Conservation (phyloP, 1,140 invertebrate species). For the Stegodyphus dumicola region DNA sequence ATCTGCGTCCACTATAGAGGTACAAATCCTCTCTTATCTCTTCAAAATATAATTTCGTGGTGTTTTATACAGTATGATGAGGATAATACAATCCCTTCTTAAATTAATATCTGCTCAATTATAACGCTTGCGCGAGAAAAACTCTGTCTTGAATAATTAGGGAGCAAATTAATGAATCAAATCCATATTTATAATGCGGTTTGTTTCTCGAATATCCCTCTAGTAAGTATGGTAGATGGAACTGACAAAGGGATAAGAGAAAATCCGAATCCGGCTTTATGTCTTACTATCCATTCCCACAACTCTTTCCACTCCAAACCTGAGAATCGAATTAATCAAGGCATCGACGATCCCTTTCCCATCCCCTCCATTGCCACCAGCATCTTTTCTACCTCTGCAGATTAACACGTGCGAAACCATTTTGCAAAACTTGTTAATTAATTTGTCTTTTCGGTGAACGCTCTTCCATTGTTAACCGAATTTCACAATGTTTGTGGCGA, state of each 20-base stretch:
- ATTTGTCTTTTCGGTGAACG: slow-evolving; percentile 51
- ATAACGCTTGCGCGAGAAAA: too few species aligned
- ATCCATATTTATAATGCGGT: too few species aligned
- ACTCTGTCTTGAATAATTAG: too few species aligned
- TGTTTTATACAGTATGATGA: too few species aligned
- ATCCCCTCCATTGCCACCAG: neutral
- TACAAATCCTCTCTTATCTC: too few species aligned
- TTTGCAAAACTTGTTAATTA: slow-evolving; percentile 54
- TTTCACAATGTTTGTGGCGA: slow-evolving; percentile 23
- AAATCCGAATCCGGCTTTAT: neutral
- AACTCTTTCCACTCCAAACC: slow-evolving; percentile 20
- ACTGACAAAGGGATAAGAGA: neutral
- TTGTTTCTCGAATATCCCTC: too few species aligned
- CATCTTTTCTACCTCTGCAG: slow-evolving; percentile 7
- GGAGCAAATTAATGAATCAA: too few species aligned
- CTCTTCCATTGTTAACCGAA: neutral
- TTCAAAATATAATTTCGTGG: too few species aligned
- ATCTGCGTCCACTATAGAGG: too few species aligned
- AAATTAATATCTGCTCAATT: too few species aligned
- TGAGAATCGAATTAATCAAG: slow-evolving; percentile 49
- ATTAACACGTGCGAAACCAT: slow-evolving; percentile 33
- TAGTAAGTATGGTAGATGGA: too few species aligned
- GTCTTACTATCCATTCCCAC: neutral
- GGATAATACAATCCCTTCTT: too few species aligned
- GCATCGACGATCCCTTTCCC: neutral